A percentile compares a stretch with the other conserved stretches of the same genome.
These are phyloP conservation scores for Thereva unica DNA, from an alignment of 2,888 invertebrate species.

Conservation along the genomic window DNA sequence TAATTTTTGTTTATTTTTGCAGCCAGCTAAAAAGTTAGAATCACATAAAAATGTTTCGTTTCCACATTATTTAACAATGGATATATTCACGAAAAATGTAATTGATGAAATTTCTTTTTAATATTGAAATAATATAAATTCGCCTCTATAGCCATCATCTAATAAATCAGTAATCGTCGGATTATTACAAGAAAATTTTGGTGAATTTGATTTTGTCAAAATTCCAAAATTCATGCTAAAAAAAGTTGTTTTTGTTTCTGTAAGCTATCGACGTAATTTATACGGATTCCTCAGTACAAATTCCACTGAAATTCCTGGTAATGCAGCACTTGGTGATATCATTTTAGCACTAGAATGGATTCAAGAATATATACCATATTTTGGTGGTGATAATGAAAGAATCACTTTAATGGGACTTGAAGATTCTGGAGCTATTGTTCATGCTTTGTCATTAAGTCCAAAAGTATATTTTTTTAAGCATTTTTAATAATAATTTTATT, in stretches of 20 bases:
- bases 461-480: background rate
- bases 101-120: background rate
- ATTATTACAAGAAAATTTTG: slow-evolving; percentile 17
- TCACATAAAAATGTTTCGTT: background rate
- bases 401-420: slow-evolving; percentile 19
- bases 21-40: slow-evolving; percentile 14
- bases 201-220: slow-evolving; percentile 5
- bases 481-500: background rate
- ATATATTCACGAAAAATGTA: slow-evolving; percentile 23
- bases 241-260: slow-evolving; percentile 5
- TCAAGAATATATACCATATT: slow-evolving; percentile 16
- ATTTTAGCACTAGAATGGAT: slow-evolving; percentile 15
- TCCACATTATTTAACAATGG: slow-evolving; percentile 8
- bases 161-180: slow-evolving; percentile 21
- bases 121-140: background rate
- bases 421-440: slow-evolving; percentile 37
- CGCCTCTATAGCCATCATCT: background rate
- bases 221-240: slow-evolving; percentile 10
- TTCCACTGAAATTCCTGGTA: slow-evolving; percentile 10
- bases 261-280: slow-evolving; percentile 3
- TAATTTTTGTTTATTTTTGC: background rate
- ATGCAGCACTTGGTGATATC: slow-evolving; percentile 16
- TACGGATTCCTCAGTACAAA: slow-evolving; percentile 21
- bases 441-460: slow-evolving; percentile 36
- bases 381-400: slow-evolving; percentile 13